These are phyloP conservation scores for Drosophila austrosaltans DNA, from an alignment of 2,888 invertebrate species.

Conservation along the genomic window DNA sequence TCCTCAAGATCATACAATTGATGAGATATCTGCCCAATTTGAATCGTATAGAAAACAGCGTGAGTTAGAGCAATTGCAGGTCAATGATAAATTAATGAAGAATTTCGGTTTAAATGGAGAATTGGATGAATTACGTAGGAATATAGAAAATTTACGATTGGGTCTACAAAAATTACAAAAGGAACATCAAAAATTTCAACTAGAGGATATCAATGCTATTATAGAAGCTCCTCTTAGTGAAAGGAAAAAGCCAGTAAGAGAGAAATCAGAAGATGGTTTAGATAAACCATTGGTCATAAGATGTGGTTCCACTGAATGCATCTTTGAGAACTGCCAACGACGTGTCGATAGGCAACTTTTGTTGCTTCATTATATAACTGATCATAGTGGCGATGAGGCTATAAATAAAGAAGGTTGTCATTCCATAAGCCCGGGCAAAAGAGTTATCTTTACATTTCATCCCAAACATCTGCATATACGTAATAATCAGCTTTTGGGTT, in stretches of 20 bases:
- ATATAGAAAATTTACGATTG: constrained; percentile 24
- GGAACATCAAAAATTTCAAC: constrained; percentile 5
- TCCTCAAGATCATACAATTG: constrained; percentile 29
- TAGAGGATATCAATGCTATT: constrained; percentile 43
- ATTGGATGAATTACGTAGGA: constrained; percentile 14
- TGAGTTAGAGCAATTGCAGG: background rate
- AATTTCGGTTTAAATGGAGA: constrained; percentile 19
- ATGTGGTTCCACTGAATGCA: constrained; percentile 36
- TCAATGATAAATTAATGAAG: background rate
- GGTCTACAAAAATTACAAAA: constrained; percentile 26
- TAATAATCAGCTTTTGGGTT: constrained; percentile 52
- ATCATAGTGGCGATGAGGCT: constrained; percentile 42
- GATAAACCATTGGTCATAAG: constrained; percentile 32
- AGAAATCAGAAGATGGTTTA: too few relatives aligned
- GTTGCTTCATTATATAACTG: constrained; percentile 54
- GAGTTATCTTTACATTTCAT: constrained; percentile 43
- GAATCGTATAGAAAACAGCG: constrained; percentile 27
- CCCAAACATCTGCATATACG: constrained; percentile 19
- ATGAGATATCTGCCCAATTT: constrained; percentile 41
- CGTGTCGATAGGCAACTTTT: constrained; percentile 55
- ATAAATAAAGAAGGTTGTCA: constrained; percentile 1
- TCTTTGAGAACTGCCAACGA: constrained; percentile 45
- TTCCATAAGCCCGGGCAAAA: constrained; percentile 34
- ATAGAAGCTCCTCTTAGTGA: constrained; percentile 14
- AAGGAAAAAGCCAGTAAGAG: background rate